A percentile compares a stretch with the other conserved stretches of the same genome.
These are phyloP conservation scores for Ornithoptera priamus DNA, from an alignment of 2,888 invertebrate genomes.

Conservation along the genomic window DNA sequence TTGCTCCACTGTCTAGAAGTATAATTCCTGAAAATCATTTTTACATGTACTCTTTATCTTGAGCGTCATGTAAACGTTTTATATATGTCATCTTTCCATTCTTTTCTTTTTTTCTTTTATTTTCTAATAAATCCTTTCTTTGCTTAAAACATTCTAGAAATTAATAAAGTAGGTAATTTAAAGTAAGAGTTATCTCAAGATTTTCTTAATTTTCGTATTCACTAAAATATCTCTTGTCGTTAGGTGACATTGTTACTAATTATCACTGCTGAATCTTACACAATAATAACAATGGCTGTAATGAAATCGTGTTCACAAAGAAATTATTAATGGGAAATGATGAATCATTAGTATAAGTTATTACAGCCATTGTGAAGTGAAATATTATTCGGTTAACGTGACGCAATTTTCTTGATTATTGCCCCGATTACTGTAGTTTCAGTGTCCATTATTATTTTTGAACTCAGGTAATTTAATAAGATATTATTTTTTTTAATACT, in stretches of 20 bases:
- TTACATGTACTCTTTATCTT: too few species aligned
- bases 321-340: slow-evolving; percentile 22
- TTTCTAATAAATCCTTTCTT: too few species aligned
- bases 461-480: slow-evolving; percentile 6
- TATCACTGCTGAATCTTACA: neutral
- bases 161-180: too few species aligned
- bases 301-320: slow-evolving; percentile 22
- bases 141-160: too few species aligned
- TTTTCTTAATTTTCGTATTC: too few species aligned
- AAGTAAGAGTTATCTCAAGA: too few species aligned
- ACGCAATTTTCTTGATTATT: slow-evolving; percentile 23
- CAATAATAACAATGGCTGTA: slow-evolving; percentile 7
- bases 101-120: too few species aligned
- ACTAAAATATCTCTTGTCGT: too few species aligned
- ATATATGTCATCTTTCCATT: too few species aligned
- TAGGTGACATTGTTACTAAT: neutral
- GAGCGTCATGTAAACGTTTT: too few species aligned
- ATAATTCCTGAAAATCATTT: too few species aligned
- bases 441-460: slow-evolving; percentile 12
- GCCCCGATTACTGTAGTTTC: slow-evolving; percentile 13
- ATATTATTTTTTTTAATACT: slow-evolving; percentile 2
- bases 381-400: slow-evolving; percentile 24
- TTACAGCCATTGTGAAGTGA: slow-evolving; percentile 19
- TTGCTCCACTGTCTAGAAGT: too few species aligned
- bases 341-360: slow-evolving; percentile 20